Base-by-base conservation (phyloP, 2,797 vertebrate genomes). In the Peromyscus eremicus region DNA sequence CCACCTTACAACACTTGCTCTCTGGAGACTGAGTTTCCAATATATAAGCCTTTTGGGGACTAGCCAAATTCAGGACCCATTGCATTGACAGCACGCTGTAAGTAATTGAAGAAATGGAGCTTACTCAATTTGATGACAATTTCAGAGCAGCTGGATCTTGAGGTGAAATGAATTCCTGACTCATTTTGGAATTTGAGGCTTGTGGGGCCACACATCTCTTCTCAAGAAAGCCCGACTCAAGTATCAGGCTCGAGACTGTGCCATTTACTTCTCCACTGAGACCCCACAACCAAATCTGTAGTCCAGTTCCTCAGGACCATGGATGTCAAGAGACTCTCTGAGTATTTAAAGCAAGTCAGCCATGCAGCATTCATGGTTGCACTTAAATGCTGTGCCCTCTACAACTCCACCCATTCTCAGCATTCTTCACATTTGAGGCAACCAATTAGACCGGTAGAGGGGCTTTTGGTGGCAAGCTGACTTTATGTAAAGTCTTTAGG, bases 151-250 rank as follows among this genome's bases (percentile, higher is more conserved):
- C 40, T 88, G 77, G 32, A 23, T 64, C 27, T 92, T 70, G 91
- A 85, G 13, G 21, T 12, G 32, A 82, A 86, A 70, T 71, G 70
- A 85, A 43, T 52, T 79, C 91, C 77, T 6, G 49, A 71, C 91
- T 91, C 34, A 77, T 82, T 93, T 96, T 93, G 43, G 64, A 76
- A 85, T 93, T 71, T 79, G 62, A 29, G 60, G 37, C 11, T 83
- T 62, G 43, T 40, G 57, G 92, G 40, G 46, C 75, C 57, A 82
- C 70, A 70, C 46, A 49, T 6, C 52, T 57, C 3, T 94, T 77
- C 37, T 14, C 5, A 70, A 90, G 5, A 82, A 1, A 62, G 29
- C 0, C 0, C 40, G n/a, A 1, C 1, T 73, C 49, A 88, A 89
- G 83, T 75, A 2, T 14, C 90, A 16, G 87, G 52, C 3, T 37